phyloP scores from a whole-genome alignment of 2,888 invertebrate species.

The Aporophyla nigra region DNA sequence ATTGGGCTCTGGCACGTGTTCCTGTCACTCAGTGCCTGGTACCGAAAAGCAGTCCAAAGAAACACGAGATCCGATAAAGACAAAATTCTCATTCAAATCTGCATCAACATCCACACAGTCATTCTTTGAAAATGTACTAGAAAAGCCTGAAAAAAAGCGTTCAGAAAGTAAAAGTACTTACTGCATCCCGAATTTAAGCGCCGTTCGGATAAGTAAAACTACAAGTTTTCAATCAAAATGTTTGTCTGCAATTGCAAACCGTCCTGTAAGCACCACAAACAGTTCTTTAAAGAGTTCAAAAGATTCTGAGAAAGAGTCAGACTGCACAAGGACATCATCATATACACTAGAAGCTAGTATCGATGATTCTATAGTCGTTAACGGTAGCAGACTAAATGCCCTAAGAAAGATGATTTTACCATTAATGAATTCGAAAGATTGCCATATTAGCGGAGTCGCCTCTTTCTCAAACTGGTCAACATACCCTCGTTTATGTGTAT shows the following conservation, averaged over 20 bases:
- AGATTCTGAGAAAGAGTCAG: not conserved
- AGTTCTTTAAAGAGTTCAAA: not conserved
- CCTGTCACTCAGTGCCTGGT: not conserved
- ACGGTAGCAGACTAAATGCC: constrained; percentile 32
- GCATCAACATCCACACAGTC: constrained; percentile 13
- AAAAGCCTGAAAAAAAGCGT: not conserved
- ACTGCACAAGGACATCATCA: not conserved
- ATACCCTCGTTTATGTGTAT: not conserved
- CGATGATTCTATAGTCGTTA: constrained; percentile 5
- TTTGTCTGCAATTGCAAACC: not conserved
- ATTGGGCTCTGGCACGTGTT: not conserved
- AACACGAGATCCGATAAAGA: not conserved
- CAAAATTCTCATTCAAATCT: not conserved
- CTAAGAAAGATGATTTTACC: constrained; percentile 49
- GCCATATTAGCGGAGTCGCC: not conserved
- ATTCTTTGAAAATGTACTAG: not conserved
- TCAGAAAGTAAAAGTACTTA: constrained; percentile 9
- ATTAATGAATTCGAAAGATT: not conserved
- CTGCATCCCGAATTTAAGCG: not conserved
- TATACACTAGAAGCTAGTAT: not conserved
- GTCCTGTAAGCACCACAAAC: not conserved
- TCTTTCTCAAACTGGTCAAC: not conserved
- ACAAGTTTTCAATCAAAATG: not conserved
- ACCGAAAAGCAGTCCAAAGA: no score
- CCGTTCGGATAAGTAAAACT: no score